Evolutionary conservation across 2,797 vertebrate genomes (phyloP), one percentile per base, ranked within the genome.

Genomic region (Phoeniculus purpureus): DNA sequence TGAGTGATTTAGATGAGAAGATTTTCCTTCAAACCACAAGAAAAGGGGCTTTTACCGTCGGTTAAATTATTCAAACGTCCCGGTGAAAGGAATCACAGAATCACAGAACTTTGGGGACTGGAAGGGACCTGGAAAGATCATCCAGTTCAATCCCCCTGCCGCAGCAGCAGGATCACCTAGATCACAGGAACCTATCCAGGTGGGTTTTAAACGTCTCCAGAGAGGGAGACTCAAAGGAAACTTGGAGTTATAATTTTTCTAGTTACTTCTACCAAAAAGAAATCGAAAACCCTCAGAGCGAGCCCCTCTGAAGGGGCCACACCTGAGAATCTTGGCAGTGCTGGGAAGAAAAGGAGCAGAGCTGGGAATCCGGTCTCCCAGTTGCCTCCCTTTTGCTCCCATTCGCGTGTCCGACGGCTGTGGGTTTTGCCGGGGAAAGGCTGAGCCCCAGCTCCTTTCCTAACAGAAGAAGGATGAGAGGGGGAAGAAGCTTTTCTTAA

Each of bases 401-500:
- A 1, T 16, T 3, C 3, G 4, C 4, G 29, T 4, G 59, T 48
- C n/a, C 60, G 59, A 68, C 1, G 31, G 8, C 21, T 51, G 8
- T 11, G 40, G 55, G 7, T 72, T 75, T 21, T 4, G 32, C 21
- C 3, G 9, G 6, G 7, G 61, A 50, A 43, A 73, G 62, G 4
- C 70, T 3, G 40, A 68, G 48, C 31, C 31, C 54, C 16, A 10
- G 10, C 43, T 37, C 40, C 3, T 43, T 56, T 54, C 21, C 15
- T 61, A 70, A 40, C 20, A n/a, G 81, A 48, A 75, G 15, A 59
- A 79, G 21, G 12, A 45, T 15, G 45, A 3, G 13, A 3, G 13
- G 70, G 58, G 50, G 73, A 88, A 82, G 87, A 81, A 55, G 11
- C 25, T 29, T 71, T 70, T 65, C 66, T 72, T 59, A 94, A 90